Evolutionary conservation across 2,888 invertebrate genomes (phyloP).

Genomic region (Andrena flavipes): DNA sequence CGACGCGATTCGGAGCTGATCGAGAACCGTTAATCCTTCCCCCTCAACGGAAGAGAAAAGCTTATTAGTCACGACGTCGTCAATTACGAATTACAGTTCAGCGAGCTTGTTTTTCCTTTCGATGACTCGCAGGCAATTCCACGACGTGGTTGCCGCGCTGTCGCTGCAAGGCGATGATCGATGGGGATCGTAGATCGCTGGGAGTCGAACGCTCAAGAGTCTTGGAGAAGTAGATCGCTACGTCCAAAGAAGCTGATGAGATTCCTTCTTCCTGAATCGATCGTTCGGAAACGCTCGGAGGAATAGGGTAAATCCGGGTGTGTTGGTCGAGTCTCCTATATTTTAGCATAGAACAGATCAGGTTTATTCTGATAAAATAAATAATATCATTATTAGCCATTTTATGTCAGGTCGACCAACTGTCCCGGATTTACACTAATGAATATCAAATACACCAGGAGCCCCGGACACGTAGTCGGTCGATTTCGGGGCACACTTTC

Average conservation of each 20-base stretch:
- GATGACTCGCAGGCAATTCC: conserved; percentile 1
- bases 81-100: conserved; percentile 23
- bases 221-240: too few species aligned
- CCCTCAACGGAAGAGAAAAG: background rate
- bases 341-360: too few species aligned
- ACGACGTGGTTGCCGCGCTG: background rate
- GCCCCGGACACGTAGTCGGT: background rate
- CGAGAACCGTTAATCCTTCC: conserved; percentile 1
- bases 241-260: too few species aligned
- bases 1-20: conserved; percentile 13
- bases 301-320: too few species aligned
- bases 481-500: conserved; percentile 23
- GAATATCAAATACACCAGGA: background rate
- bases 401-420: background rate
- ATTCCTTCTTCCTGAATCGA: too few species aligned
- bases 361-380: too few species aligned
- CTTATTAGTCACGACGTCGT: background rate
- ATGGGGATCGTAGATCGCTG: too few species aligned
- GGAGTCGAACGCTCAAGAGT: too few species aligned
- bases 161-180: too few species aligned
- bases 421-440: background rate
- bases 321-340: too few species aligned
- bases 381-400: too few species aligned
- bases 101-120: conserved; percentile 20
- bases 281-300: too few species aligned